phyloP scores from a whole-genome alignment of 2,113 vertebrate genomes.

The Anarrhichthys ocellatus region DNA sequence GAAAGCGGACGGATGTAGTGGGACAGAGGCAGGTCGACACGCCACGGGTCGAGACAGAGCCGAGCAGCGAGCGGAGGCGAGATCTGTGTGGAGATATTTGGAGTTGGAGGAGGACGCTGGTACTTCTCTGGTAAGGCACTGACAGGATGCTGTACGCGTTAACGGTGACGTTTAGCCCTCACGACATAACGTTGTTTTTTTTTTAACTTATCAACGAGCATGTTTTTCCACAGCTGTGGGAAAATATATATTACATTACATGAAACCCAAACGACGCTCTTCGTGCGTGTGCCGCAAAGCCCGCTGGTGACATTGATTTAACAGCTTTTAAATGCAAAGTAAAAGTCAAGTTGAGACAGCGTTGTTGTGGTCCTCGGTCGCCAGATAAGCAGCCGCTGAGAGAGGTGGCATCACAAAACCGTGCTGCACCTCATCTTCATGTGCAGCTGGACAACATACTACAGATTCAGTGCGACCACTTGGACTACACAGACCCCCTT shows the following conservation, averaged over 20 bases:
- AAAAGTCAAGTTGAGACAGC: not conserved
- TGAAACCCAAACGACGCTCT: not conserved
- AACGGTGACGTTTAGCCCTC: not conserved
- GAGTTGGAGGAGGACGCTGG: slow-evolving; percentile 63
- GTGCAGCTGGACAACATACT: not conserved
- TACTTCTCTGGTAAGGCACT: slow-evolving; percentile 71
- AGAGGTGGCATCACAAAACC: slow-evolving; percentile 32
- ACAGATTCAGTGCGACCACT: not conserved
- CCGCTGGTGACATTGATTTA: not conserved
- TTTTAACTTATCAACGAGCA: not conserved
- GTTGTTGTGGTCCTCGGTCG: not conserved
- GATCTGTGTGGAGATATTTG: slow-evolving; percentile 73
- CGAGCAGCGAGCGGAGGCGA: slow-evolving; percentile 34
- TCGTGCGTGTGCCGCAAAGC: not conserved
- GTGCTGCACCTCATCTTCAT: slow-evolving; percentile 7
- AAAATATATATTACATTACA: not conserved
- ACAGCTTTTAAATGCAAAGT: slow-evolving; percentile 1
- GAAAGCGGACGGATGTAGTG: slow-evolving; percentile 42
- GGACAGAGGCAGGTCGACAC: slow-evolving; percentile 51
- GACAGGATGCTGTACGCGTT: not conserved
- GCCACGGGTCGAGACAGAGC: slow-evolving; percentile 15
- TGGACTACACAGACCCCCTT: not conserved
- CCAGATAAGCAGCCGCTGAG: not conserved
- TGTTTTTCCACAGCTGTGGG: not conserved
- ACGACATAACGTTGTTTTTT: not conserved